Base-by-base conservation (phyloP, 2,888 invertebrate genomes). In the Matsumyia berberina region DNA sequence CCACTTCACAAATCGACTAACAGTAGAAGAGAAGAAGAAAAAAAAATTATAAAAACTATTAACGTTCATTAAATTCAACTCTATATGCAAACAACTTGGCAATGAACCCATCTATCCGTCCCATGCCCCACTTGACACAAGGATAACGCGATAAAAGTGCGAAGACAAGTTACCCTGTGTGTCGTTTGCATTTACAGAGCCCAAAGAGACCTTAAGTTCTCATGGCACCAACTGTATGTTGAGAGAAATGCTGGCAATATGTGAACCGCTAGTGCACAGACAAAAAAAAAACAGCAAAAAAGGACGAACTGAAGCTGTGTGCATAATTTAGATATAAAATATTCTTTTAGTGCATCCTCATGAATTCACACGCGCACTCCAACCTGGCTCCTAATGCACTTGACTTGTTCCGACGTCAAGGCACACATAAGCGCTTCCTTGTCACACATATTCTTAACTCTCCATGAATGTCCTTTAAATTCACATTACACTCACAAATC, bases 261-360 rank as follows among this genome's bases (percentile, higher is more conserved):
- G 37, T 49, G 60, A 66, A 66, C 66, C 57, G 12, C 58, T 12
- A 67, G 7, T 33, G 37, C 51, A 62, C 42, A 77, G 70, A 77
- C 37, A 33, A n/a, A 64, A 67, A 73, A 67, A 69, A 69, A 79
- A 69, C 51, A 35, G 4, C 1, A 24, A 51, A 24, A 49, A 62
- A 11, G 8, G 42, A 39, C 24, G 24, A 33, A 69, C 37, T 2
- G 31, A 70, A 55, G 55, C 67, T 44, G 66, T 70, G 44, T 85
- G 85, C 80, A 85, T 85, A 85, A 85, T 85, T 85, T 80, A 85
- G 85, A 80, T 64, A 80, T 85, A 80, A 85, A 80, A 76, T 64
- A 85, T 85, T 80, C 85, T 53, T 85, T 80, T 85, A 80, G 74
- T 76, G 74, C 80, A 85, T 80, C 70, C 79, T 69, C 79, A 70